Evolutionary conservation across 92 coral and sea anemone species (phyloP), one percentile per base, ranked within the genome.

Genomic region (Zoanthus gigantus): DNA sequence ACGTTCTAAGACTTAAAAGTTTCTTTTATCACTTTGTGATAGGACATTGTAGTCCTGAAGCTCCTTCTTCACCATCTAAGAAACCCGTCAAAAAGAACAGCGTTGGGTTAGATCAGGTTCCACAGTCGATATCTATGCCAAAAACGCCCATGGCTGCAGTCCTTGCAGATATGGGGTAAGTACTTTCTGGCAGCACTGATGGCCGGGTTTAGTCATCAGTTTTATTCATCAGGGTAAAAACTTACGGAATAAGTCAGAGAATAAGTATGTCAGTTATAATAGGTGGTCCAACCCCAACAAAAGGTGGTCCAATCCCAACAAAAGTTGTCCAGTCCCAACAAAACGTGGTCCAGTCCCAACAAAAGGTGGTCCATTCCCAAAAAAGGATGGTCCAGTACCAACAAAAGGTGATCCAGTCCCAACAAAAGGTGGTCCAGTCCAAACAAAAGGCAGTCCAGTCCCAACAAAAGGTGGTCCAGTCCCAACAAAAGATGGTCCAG

Each of bases 81-180:
- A 67, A 66, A 15, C 12, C 47, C 29, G 1, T 30, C 44, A 81
- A 66, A 68, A 84, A 60, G 15, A 65, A 42, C 31, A 84, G 79
- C 30, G 72, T 58, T 32, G 52, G 52, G 37, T 79, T 65, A 16
- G 88, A 74, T 57, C 56, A 47, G 71, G 58, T 34, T 50, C 60
- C 75, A 11, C 79, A 71, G 31, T 53, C 80, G 13, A 74, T 84
- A 32, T 84, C 77, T 45, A 17, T 23, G 16, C 74, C 72, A 12
- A 63, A 13, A 47, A 47, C 66, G n/a, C 61, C 88, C 52, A n/a
- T 74, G 88, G 67, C 69, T 45, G 57, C 88, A 9, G 79, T 84
- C 42, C 78, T 84, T 14, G 88, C 88, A 56, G 88, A 84, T 50
- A 84, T 84, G 88, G 72, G 80, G 87, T 48, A 47, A 68, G 87